Conservation (phyloP, 2,113 vertebrate genomes). For the Scartelaos histophorus region DNA sequence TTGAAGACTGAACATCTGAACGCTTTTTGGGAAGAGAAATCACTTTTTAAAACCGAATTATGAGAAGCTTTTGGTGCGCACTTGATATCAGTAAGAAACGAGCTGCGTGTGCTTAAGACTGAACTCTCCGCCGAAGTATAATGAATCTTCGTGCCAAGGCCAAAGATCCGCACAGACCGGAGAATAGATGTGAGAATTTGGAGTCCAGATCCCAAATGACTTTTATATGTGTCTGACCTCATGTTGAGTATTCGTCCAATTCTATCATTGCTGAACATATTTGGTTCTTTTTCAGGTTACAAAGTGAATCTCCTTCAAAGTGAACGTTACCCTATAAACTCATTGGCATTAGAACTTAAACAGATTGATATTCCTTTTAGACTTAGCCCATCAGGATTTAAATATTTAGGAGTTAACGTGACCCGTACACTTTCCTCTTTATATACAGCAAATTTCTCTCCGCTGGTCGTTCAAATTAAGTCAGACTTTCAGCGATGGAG, state of each 20-base stretch:
- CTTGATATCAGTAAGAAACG: not conserved
- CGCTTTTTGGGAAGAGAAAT: not conserved
- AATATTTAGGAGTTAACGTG: too few relatives aligned
- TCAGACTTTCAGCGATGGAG: not conserved
- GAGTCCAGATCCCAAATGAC: not conserved
- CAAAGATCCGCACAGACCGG: not conserved
- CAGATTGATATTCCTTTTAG: not conserved
- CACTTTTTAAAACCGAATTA: not conserved
- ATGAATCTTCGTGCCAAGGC: not conserved
- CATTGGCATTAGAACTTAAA: not conserved
- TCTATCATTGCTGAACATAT: not conserved
- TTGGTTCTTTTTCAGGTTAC: not conserved
- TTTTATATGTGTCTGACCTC: not conserved
- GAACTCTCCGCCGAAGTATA: not conserved
- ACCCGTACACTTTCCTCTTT: too few relatives aligned
- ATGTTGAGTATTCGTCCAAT: not conserved
- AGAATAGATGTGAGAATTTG: not conserved
- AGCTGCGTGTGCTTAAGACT: not conserved
- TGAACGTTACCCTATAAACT: not conserved
- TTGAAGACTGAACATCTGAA: not conserved
- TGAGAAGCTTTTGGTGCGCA: not conserved
- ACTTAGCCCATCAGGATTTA: too few relatives aligned
- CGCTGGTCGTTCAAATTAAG: too few relatives aligned
- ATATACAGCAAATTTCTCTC: too few relatives aligned
- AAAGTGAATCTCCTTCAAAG: not conserved